A percentile compares a stretch with the other conserved stretches of the same genome.
These are phyloP conservation scores for Lacerta agilis DNA, from an alignment of 2,797 vertebrate genomes.

Conservation along the genomic window DNA sequence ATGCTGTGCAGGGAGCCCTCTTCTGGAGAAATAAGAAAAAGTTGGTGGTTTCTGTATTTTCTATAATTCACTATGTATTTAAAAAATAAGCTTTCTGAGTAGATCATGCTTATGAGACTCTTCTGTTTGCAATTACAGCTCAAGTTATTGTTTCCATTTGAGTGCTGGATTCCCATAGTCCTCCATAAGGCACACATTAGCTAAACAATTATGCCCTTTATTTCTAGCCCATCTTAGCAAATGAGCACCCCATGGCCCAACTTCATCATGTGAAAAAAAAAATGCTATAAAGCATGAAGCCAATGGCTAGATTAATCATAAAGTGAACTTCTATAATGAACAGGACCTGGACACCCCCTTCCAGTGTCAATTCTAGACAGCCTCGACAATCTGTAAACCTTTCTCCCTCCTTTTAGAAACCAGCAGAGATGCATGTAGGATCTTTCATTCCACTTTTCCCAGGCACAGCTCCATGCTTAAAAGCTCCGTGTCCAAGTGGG, in stretches of 20 bases:
- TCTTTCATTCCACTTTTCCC: too few relatives aligned
- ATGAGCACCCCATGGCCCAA: neutral
- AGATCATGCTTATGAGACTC: neutral
- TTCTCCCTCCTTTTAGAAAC: neutral
- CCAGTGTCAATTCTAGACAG: neutral
- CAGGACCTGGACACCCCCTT: neutral
- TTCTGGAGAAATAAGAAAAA: conserved; percentile 80
- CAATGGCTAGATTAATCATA: neutral
- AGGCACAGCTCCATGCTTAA: too few relatives aligned
- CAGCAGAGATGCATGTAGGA: too few relatives aligned
- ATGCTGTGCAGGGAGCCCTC: conserved; percentile 82
- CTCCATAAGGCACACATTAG: neutral
- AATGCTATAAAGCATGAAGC: neutral
- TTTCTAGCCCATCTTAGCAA: neutral
- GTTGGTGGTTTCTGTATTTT: conserved; percentile 12
- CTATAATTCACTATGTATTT: neutral
- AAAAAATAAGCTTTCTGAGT: neutral
- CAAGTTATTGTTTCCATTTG: neutral
- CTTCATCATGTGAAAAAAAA: too few relatives aligned
- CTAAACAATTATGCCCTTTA: neutral
- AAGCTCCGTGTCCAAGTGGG: too few relatives aligned
- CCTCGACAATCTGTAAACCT: neutral
- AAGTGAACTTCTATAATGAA: neutral
- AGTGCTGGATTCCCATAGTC: neutral
- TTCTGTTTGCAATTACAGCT: conserved; percentile 7